Percentiles rank a stretch among this genome's conserved stretches.
phyloP scores from a whole-genome alignment of 2,888 invertebrate genomes.

The Sphaeridia pumilis region DNA sequence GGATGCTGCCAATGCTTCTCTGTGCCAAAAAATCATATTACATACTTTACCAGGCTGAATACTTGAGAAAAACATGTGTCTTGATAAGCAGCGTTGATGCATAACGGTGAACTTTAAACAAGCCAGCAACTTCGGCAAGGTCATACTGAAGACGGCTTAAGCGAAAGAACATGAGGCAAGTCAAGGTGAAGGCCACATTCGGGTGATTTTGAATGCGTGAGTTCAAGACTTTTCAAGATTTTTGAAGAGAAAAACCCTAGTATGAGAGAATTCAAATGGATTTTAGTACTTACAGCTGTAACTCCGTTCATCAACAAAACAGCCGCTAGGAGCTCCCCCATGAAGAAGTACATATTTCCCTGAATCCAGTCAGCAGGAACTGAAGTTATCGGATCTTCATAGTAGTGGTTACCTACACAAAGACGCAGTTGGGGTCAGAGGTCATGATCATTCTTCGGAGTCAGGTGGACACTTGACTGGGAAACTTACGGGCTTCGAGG shows the following conservation, averaged over 20 bases:
- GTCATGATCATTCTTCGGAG: not conserved
- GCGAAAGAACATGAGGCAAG: no score
- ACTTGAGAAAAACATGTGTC: not conserved
- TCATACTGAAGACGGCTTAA: no score
- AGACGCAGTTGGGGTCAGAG: not conserved
- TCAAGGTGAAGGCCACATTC: no score
- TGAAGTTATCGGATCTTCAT: not conserved
- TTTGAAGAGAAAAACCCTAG: no score
- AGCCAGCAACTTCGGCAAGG: no score
- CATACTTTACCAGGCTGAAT: not conserved
- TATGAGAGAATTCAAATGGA: no score
- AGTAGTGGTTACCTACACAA: conserved; percentile 1
- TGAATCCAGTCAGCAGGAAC: not conserved
- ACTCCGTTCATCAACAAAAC: conserved; percentile 1
- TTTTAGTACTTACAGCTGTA: not conserved
- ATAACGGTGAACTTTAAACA: no score
- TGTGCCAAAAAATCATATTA: not conserved
- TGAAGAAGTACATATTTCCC: not conserved
- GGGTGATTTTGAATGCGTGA: no score
- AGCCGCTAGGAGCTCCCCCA: conserved; percentile 1
- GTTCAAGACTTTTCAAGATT: no score
- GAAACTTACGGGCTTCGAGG: conserved; percentile 13
- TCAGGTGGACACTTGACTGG: not conserved
- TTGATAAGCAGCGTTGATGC: no score
- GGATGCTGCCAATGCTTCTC: not conserved